phyloP scores from a whole-genome alignment of 2,888 invertebrate genomes.

The Cremastinae sp. region DNA sequence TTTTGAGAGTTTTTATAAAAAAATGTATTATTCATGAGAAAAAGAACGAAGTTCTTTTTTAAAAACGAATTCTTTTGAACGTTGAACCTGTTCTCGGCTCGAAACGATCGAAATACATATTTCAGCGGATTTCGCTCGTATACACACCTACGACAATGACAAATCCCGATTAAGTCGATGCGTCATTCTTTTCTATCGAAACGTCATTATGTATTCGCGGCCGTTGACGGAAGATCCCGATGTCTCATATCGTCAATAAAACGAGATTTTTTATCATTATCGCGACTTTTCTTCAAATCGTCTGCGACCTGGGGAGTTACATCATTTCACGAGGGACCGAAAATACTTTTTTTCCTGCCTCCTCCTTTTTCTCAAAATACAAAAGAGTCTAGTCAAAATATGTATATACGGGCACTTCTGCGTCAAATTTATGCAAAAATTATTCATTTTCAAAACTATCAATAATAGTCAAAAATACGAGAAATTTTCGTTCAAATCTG shows the following conservation, averaged over 20 bases:
- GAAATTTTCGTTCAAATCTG: too few relatives aligned
- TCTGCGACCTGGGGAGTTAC: constrained; percentile 10
- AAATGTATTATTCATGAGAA: too few relatives aligned
- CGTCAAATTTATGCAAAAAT: too few relatives aligned
- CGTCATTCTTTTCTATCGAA: constrained; percentile 36
- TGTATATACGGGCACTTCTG: not conserved
- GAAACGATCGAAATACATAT: too few relatives aligned
- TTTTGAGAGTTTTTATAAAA: too few relatives aligned
- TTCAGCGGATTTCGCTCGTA: not conserved
- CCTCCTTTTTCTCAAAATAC: constrained; percentile 10
- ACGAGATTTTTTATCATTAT: constrained; percentile 28
- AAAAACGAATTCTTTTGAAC: too few relatives aligned
- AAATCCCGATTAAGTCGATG: not conserved
- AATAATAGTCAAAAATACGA: too few relatives aligned
- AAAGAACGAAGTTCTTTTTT: too few relatives aligned
- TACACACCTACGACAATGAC: not conserved
- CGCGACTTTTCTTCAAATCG: constrained; percentile 29
- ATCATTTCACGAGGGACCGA: constrained; percentile 15
- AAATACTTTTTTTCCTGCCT: constrained; percentile 7
- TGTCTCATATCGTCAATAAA: constrained; percentile 30
- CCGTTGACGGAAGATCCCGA: constrained; percentile 24
- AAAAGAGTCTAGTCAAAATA: not conserved
- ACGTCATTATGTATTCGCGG: constrained; percentile 25
- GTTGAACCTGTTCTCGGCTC: too few relatives aligned
- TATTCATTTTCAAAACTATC: too few relatives aligned